Evolutionary conservation across 1,140 invertebrate genomes (phyloP).

Genomic region (Rhagoletis zephyria): DNA sequence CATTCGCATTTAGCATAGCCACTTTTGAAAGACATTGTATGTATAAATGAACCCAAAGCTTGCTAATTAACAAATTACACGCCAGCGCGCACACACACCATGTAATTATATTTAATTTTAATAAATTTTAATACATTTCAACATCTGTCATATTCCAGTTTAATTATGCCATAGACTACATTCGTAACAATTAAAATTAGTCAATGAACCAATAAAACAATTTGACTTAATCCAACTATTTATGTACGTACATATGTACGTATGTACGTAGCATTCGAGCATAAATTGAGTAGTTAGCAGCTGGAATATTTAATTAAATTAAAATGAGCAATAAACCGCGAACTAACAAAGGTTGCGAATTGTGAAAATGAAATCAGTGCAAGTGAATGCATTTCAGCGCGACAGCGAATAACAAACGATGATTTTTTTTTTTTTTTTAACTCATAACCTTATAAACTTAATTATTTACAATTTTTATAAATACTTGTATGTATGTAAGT

Average conservation of each 20-base stretch:
- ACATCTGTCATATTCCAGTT: not conserved
- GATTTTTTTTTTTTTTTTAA: no score
- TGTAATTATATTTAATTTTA: not conserved
- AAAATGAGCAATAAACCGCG: not conserved
- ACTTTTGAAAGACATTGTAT: no score
- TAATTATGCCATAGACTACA: not conserved
- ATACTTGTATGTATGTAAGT: no score
- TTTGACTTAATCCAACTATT: not conserved
- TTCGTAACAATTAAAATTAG: not conserved
- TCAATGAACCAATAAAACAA: conserved; percentile 26
- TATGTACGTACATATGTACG: no score
- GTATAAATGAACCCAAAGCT: no score
- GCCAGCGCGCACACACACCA: not conserved
- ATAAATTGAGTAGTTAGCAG: not conserved
- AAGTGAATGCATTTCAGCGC: not conserved
- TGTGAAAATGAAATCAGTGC: not conserved
- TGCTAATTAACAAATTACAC: not conserved
- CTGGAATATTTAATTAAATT: conserved; percentile 4
- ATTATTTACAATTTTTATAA: no score
- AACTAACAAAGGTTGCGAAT: not conserved
- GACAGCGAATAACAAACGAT: not conserved
- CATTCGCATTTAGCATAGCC: no score
- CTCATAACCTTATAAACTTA: no score
- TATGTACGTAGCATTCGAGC: no score
- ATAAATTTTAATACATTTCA: conserved; percentile 25